Evolutionary conservation across 2,888 invertebrate genomes (phyloP).

Genomic region (Ligdia adustata): DNA sequence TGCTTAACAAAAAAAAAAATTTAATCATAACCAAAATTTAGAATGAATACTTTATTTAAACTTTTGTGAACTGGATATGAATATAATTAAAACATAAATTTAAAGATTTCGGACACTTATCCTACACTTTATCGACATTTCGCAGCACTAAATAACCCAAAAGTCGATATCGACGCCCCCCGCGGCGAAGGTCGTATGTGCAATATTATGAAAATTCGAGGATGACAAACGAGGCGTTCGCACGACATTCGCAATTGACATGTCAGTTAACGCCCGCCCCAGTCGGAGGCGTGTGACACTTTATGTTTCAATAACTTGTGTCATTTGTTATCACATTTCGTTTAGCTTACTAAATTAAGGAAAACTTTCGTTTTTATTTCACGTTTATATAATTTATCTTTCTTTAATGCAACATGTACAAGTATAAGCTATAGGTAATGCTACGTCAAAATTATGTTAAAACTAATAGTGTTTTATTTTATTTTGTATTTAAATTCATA

Average conservation of each 20-base stretch:
- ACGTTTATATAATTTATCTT: too few species aligned
- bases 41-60: too few species aligned
- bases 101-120: constrained; percentile 1
- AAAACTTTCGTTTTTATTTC: too few species aligned
- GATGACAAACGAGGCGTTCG: constrained; percentile 48
- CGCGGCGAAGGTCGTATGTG: constrained; percentile 43
- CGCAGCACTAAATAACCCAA: constrained; percentile 13
- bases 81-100: background rate
- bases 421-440: too few species aligned
- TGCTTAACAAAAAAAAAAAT: too few species aligned
- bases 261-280: constrained; percentile 33
- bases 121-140: constrained; percentile 18
- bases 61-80: background rate
- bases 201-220: constrained; percentile 48
- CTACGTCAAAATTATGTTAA: too few species aligned
- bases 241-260: constrained; percentile 38
- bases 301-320: constrained; percentile 23
- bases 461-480: too few species aligned
- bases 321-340: constrained; percentile 10
- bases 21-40: too few species aligned
- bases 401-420: too few species aligned
- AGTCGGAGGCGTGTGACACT: constrained; percentile 27
- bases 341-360: too few species aligned
- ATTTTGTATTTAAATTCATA: too few species aligned
- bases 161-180: constrained; percentile 30